phyloP scores from a whole-genome alignment of 1,140 invertebrate species.

The Uloborus diversus region DNA sequence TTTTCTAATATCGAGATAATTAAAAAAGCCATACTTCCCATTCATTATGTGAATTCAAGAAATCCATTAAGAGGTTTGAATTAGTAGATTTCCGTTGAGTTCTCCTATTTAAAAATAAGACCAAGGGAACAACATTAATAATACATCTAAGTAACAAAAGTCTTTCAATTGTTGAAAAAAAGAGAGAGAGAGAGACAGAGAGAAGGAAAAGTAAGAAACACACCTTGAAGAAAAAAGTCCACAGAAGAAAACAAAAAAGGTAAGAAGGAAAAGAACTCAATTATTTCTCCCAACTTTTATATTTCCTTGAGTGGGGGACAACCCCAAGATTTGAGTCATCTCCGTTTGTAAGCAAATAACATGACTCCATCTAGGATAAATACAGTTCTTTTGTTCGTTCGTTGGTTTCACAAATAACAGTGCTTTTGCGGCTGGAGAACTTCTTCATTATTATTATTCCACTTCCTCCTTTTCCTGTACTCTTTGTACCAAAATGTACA shows the following conservation, averaged over 20 bases:
- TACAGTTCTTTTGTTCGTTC: slow-evolving; percentile 35
- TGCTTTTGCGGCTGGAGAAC: slow-evolving; percentile 34
- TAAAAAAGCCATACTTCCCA: no score
- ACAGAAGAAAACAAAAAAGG: not conserved
- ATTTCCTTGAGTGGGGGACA: slow-evolving; percentile 16
- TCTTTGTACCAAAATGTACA: slow-evolving; percentile 23
- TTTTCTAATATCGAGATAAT: no score
- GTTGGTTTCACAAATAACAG: slow-evolving; percentile 44
- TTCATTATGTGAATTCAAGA: no score
- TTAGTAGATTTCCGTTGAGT: no score
- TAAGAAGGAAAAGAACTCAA: slow-evolving; percentile 10
- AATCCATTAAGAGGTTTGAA: no score
- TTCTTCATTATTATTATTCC: no score
- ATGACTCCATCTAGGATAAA: slow-evolving; percentile 49
- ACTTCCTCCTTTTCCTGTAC: slow-evolving; percentile 3
- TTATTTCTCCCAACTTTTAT: slow-evolving; percentile 33
- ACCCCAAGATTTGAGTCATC: slow-evolving; percentile 40
- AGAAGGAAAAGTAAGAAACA: no score
- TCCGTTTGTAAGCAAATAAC: slow-evolving; percentile 32
- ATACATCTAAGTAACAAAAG: no score
- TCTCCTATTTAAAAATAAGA: no score
- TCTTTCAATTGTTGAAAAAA: no score
- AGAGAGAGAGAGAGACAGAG: no score
- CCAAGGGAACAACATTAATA: no score
- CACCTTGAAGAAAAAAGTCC: slow-evolving; percentile 9